Conservation (phyloP, 2,888 invertebrate genomes). For the Pterostichus niger region DNA sequence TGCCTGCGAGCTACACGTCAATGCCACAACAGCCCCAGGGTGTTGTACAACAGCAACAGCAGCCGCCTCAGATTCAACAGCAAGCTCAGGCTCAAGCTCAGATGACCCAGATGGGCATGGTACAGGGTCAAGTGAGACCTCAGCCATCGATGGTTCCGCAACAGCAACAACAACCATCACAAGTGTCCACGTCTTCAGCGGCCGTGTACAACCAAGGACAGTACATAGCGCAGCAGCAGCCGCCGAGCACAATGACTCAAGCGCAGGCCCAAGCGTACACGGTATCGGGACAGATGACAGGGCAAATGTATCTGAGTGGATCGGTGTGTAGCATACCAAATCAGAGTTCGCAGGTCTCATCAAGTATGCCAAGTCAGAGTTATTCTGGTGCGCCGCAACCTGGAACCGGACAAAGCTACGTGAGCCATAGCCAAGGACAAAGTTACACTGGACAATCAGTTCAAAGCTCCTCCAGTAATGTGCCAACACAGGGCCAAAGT, state of each 20-base stretch:
- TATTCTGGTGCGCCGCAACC: not conserved
- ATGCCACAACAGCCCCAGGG: conserved; percentile 63
- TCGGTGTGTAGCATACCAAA: conserved; percentile 14
- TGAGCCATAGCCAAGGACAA: conserved; percentile 47
- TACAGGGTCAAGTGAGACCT: no score
- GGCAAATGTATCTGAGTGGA: conserved; percentile 15
- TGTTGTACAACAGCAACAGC: conserved; percentile 64
- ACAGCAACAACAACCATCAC: conserved; percentile 16
- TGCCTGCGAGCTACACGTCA: conserved; percentile 35
- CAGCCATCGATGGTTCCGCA: conserved; percentile 21
- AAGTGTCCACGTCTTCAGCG: conserved; percentile 47
- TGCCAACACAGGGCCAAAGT: conserved; percentile 64
- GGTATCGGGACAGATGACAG: not conserved
- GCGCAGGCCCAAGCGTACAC: conserved; percentile 20
- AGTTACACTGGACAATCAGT: conserved; percentile 47
- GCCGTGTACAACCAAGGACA: conserved; percentile 46
- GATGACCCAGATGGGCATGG: conserved; percentile 32
- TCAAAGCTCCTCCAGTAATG: conserved; percentile 54
- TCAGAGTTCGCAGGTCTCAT: not conserved
- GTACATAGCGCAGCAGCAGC: conserved; percentile 43
- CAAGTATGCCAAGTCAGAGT: conserved; percentile 48
- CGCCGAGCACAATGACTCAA: conserved; percentile 28
- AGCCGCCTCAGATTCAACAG: conserved; percentile 45
- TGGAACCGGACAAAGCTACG: conserved; percentile 19
- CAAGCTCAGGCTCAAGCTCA: conserved; percentile 45